Percentiles rank a stretch among this genome's conserved stretches.
phyloP scores from a whole-genome alignment of 2,797 vertebrate genomes.

The Microcaecilia unicolor region DNA sequence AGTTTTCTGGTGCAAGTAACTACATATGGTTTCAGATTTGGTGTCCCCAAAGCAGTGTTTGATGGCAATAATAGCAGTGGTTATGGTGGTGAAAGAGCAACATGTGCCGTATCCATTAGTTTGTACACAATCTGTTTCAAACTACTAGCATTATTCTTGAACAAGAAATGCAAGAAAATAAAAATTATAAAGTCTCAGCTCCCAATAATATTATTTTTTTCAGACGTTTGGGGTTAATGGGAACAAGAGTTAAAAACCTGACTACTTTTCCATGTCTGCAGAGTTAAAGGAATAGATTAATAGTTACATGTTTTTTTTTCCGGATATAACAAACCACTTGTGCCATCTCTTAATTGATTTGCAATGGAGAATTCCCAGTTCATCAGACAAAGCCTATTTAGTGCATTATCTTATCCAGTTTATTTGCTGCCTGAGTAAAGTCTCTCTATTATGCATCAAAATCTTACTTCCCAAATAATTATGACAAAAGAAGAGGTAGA shows the following conservation, averaged over 20 bases:
- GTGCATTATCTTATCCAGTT: conserved; percentile 39
- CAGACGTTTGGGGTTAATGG: too few relatives aligned
- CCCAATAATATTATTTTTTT: conserved; percentile 11
- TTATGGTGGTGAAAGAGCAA: conserved; percentile 37
- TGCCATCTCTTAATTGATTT: conserved; percentile 38
- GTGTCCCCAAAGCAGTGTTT: conserved; percentile 52
- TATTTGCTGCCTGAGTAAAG: conserved; percentile 55
- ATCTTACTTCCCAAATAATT: conserved; percentile 57
- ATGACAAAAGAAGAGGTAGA: conserved; percentile 70
- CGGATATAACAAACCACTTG: too few relatives aligned
- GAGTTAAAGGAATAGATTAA: conserved; percentile 35
- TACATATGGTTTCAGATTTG: conserved; percentile 55
- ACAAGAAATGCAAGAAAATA: too few relatives aligned
- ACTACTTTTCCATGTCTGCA: conserved; percentile 20
- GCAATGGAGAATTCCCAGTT: conserved; percentile 54
- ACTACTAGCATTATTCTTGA: conserved; percentile 22
- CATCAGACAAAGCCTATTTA: conserved; percentile 38
- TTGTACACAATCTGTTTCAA: conserved; percentile 24
- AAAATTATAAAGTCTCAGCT: conserved; percentile 31
- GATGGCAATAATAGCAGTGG: conserved; percentile 42
- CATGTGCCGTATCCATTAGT: conserved; percentile 31
- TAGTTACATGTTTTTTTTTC: too few relatives aligned
- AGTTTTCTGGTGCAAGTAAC: conserved; percentile 65
- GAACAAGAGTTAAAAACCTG: conserved; percentile 21
- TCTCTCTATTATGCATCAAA: conserved; percentile 47